A percentile compares a stretch with the other conserved stretches of the same genome.
Evolutionary conservation across 1,140 invertebrate species (phyloP).

Genomic region (Saccostrea cuccullata): DNA sequence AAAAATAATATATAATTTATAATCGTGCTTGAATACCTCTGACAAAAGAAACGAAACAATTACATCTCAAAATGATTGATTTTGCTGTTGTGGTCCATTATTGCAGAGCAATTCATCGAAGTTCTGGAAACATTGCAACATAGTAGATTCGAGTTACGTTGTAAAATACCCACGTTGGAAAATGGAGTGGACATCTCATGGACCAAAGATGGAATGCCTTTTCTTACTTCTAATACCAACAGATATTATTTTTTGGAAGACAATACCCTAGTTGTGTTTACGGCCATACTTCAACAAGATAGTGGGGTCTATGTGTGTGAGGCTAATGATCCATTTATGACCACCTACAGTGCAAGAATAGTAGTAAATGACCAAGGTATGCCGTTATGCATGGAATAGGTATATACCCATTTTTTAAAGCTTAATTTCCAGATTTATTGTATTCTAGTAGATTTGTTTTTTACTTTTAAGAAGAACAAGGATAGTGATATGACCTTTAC

Average conservation of each 20-base stretch:
- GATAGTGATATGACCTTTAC: no score
- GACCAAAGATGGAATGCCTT: neutral
- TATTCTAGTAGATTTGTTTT: no score
- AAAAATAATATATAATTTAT: no score
- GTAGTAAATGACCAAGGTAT: neutral
- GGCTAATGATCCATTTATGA: neutral
- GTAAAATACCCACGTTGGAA: neutral
- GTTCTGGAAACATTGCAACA: neutral
- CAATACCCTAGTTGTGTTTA: neutral
- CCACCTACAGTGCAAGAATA: neutral
- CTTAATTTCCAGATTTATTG: no score
- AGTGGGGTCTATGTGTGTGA: neutral
- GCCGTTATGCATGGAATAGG: neutral
- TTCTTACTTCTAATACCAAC: neutral
- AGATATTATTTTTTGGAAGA: slow-evolving; percentile 6
- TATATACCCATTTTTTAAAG: no score
- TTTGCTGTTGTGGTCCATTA: no score
- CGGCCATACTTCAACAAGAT: neutral
- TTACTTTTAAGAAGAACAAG: no score
- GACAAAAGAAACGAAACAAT: no score
- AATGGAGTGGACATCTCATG: neutral
- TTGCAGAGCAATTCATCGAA: neutral
- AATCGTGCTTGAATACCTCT: no score
- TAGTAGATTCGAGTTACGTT: neutral
- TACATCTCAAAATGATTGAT: no score